phyloP scores from a whole-genome alignment of 2,797 vertebrate species.

The Florisuga fusca region DNA sequence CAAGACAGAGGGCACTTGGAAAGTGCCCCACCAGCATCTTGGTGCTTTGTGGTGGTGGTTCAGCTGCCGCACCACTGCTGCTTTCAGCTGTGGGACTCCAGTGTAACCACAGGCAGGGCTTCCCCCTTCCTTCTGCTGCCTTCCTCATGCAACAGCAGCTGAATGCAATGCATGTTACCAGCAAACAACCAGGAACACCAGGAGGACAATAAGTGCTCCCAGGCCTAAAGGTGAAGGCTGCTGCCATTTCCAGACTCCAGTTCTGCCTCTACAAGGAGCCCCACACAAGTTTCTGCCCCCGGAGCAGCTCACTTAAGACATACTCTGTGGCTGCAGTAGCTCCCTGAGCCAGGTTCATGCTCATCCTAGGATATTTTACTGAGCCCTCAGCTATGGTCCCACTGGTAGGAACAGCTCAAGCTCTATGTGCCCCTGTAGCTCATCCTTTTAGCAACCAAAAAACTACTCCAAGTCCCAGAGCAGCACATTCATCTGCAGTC shows the following conservation, averaged over 20 bases:
- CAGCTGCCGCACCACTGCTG: neutral
- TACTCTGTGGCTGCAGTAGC: rapidly evolving
- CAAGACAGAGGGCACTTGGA: neutral
- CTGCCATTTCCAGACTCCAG: neutral
- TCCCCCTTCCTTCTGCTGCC: neutral
- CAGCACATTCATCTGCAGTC: no score
- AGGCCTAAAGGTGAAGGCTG: neutral
- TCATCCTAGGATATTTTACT: neutral
- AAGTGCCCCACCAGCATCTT: neutral
- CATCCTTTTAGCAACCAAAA: neutral
- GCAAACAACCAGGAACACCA: neutral
- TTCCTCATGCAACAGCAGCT: neutral
- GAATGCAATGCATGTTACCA: rapidly evolving
- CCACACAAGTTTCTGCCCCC: neutral
- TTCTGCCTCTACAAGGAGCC: neutral
- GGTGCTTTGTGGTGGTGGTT: neutral
- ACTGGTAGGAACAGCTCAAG: rapidly evolving
- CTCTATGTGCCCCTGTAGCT: rapidly evolving
- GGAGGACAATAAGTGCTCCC: rapidly evolving
- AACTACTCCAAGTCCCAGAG: neutral
- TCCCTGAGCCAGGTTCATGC: rapidly evolving
- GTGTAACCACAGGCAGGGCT: neutral
- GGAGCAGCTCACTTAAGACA: neutral
- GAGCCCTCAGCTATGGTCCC: neutral
- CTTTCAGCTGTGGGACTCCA: neutral